Evolutionary conservation across 2,113 vertebrate species (phyloP).

Genomic region (Anseranas semipalmata): DNA sequence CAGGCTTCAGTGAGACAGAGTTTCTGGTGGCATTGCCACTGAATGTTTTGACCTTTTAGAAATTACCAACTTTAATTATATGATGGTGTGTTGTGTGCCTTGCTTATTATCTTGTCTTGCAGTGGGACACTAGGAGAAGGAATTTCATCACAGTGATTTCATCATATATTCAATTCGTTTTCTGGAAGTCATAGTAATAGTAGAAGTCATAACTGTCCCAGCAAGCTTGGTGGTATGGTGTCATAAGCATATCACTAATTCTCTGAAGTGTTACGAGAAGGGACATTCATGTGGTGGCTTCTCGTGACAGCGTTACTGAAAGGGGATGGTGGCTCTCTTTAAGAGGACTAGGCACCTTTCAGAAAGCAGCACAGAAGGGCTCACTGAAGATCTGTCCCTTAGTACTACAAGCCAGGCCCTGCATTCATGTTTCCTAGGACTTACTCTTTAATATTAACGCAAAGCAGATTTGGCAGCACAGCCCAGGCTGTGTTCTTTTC

Average conservation of each 20-base stretch:
- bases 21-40: background rate
- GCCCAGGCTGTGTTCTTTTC: rapidly evolving
- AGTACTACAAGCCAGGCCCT: background rate
- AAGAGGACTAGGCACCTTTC: background rate
- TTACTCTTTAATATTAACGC: background rate
- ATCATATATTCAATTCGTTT: background rate
- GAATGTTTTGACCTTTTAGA: background rate
- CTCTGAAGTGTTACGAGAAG: background rate
- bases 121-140: background rate
- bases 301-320: background rate
- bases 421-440: background rate
- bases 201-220: background rate
- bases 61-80: background rate
- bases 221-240: background rate
- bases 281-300: background rate
- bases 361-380: background rate
- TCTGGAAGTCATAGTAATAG: background rate
- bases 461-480: background rate
- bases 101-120: background rate
- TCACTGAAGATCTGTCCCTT: no score
- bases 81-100: background rate
- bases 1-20: background rate
- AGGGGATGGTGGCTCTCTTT: background rate
- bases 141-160: background rate
- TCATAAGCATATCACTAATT: background rate